Evolutionary conservation across 2,888 invertebrate genomes (phyloP).

Genomic region (Nemurella pictetii): DNA sequence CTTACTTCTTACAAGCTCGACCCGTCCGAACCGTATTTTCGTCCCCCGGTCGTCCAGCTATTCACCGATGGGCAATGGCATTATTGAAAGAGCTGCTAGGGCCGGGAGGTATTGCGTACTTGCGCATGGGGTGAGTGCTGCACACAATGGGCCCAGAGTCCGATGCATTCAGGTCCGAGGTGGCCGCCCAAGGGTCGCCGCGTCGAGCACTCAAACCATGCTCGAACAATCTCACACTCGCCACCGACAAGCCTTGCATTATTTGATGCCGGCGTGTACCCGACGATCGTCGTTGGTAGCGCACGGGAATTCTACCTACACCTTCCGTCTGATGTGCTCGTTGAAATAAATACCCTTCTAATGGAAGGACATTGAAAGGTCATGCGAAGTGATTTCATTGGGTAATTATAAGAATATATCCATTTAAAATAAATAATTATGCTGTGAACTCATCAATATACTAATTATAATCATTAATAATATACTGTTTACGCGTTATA

Average conservation of each 20-base stretch:
- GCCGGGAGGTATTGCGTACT: slow-evolving; percentile 5
- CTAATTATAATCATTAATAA: slow-evolving; percentile 1
- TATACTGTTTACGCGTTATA: neutral
- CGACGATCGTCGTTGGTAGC: neutral
- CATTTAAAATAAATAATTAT: slow-evolving; percentile 14
- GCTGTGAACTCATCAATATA: slow-evolving; percentile 9
- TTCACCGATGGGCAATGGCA: slow-evolving; percentile 7
- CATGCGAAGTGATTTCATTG: slow-evolving; percentile 25
- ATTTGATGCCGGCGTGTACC: neutral
- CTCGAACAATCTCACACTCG: neutral
- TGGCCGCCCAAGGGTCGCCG: neutral
- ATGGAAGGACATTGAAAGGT: slow-evolving; percentile 3
- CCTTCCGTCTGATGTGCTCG: neutral
- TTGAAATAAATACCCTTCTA: slow-evolving; percentile 11
- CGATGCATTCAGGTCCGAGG: neutral
- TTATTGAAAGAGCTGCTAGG: neutral
- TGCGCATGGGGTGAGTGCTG: slow-evolving; percentile 1
- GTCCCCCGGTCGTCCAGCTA: slow-evolving; percentile 13
- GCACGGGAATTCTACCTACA: too few species aligned
- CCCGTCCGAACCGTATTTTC: neutral
- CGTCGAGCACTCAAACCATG: too few species aligned
- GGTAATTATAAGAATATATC: slow-evolving; percentile 10
- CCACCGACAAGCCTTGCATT: neutral
- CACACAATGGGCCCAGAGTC: neutral
- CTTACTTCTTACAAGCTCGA: neutral